A percentile compares a stretch with the other conserved stretches of the same genome.
These are phyloP conservation scores for Agrochola lota DNA, from an alignment of 2,888 invertebrate species.

Conservation along the genomic window DNA sequence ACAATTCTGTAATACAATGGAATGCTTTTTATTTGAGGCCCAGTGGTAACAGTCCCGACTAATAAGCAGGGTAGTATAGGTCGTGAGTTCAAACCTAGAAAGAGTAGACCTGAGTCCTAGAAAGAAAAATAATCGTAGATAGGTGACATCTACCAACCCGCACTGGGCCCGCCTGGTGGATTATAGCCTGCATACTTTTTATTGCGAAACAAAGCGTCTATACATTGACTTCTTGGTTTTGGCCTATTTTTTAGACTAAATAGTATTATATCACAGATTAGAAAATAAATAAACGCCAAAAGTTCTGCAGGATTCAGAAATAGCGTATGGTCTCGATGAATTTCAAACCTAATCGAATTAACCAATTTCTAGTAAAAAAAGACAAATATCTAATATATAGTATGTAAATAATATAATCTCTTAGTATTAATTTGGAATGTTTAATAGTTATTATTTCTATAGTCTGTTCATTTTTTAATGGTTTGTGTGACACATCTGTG, in stretches of 20 bases:
- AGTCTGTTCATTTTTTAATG: slow-evolving; percentile 15
- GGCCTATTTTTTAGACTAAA: slow-evolving; percentile 14
- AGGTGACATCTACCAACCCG: too few species aligned
- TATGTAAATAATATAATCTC: slow-evolving; percentile 30
- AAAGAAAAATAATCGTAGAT: too few species aligned
- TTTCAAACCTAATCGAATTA: slow-evolving; percentile 11
- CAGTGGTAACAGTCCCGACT: too few species aligned
- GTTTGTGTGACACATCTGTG: background rate
- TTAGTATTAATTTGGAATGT: slow-evolving; percentile 39
- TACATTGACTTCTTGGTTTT: slow-evolving; percentile 4
- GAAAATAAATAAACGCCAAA: background rate
- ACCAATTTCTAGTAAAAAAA: slow-evolving; percentile 37
- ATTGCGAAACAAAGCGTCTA: background rate
- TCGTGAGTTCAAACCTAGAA: too few species aligned
- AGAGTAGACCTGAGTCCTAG: too few species aligned
- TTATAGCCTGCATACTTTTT: too few species aligned
- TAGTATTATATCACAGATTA: slow-evolving; percentile 10
- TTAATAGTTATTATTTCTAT: slow-evolving; percentile 7
- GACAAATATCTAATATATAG: slow-evolving; percentile 21
- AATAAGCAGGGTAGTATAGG: too few species aligned
- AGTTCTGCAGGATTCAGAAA: slow-evolving; percentile 3
- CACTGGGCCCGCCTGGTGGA: too few species aligned
- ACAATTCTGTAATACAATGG: too few species aligned
- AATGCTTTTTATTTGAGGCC: too few species aligned
- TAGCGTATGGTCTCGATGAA: background rate